Evolutionary conservation across 2,888 invertebrate species (phyloP).

Genomic region (Euplagia quadripunctaria): DNA sequence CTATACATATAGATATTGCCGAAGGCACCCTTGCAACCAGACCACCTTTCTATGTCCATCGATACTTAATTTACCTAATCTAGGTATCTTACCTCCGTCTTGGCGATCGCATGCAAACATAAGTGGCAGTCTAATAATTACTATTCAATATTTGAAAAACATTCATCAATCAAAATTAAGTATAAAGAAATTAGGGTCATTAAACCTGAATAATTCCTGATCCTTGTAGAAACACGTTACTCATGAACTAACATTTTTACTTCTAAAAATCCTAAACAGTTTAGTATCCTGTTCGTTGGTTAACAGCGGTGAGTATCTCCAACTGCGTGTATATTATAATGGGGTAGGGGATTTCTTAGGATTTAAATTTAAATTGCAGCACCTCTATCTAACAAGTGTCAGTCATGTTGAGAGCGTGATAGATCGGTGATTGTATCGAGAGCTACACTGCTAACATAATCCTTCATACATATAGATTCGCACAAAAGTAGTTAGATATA

Average conservation of each 20-base stretch:
- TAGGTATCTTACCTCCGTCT: neutral
- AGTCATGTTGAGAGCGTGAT: constrained; percentile 74
- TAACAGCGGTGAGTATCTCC: constrained; percentile 41
- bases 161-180: neutral
- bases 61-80: neutral
- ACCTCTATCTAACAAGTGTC: constrained; percentile 76
- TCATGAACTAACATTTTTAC: neutral
- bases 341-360: constrained; percentile 66
- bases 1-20: too few relatives aligned
- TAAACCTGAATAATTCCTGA: neutral
- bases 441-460: constrained; percentile 45
- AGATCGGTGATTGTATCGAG: constrained; percentile 77
- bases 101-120: neutral
- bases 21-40: too few relatives aligned
- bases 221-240: neutral
- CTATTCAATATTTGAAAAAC: neutral
- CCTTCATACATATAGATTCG: constrained; percentile 17
- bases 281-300: constrained; percentile 17
- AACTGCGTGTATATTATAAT: constrained; percentile 50
- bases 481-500: neutral
- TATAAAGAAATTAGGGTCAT: neutral
- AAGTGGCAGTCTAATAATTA: neutral
- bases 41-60: too few relatives aligned
- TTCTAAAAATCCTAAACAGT: neutral
- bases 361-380: constrained; percentile 83